phyloP scores from a whole-genome alignment of 2,797 vertebrate genomes.

The Siniperca scherzeri region DNA sequence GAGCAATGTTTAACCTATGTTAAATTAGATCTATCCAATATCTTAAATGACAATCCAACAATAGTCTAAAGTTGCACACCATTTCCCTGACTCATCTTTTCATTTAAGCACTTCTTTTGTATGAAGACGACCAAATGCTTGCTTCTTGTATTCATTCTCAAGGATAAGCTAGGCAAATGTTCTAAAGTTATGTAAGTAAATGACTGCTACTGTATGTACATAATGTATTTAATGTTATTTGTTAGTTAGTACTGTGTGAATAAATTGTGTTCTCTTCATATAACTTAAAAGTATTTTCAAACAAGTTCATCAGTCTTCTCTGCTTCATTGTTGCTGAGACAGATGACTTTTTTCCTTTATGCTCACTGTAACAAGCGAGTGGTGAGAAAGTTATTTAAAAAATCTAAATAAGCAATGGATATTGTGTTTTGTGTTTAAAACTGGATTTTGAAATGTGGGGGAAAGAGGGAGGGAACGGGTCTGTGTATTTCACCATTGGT shows the following conservation, averaged over 20 bases:
- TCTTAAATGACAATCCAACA: too few species aligned
- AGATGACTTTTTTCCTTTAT: not conserved
- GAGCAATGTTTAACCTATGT: too few species aligned
- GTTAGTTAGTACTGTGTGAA: not conserved
- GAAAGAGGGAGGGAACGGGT: not conserved
- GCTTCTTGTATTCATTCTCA: too few species aligned
- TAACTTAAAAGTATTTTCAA: not conserved
- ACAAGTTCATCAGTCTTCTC: not conserved
- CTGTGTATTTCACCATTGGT: not conserved
- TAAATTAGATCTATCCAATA: too few species aligned
- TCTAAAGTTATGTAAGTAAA: too few species aligned
- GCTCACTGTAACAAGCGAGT: not conserved
- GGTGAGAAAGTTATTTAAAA: not conserved
- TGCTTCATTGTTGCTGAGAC: not conserved
- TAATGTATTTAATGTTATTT: too few species aligned
- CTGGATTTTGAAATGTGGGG: not conserved
- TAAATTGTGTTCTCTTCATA: not conserved
- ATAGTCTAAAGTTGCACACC: too few species aligned
- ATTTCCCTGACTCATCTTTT: too few species aligned
- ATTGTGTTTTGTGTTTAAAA: not conserved
- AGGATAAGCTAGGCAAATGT: too few species aligned
- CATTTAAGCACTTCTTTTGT: too few species aligned
- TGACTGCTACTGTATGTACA: too few species aligned
- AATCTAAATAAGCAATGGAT: not conserved
- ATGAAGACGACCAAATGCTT: too few species aligned